Percentiles rank a stretch among this genome's conserved stretches.
Evolutionary conservation across 2,113 vertebrate species (phyloP).

Genomic region (Rhea pennata): DNA sequence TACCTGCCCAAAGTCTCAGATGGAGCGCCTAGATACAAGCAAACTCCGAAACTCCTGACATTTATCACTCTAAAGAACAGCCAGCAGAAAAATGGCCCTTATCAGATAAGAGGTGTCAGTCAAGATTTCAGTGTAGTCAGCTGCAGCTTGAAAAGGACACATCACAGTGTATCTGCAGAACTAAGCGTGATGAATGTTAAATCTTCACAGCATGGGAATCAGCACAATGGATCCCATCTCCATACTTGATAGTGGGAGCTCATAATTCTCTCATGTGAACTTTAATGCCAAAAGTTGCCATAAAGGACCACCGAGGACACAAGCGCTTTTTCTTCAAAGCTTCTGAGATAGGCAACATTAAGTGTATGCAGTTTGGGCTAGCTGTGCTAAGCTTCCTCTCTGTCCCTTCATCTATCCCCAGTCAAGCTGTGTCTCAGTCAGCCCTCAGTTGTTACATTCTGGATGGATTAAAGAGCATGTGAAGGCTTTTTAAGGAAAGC

Average conservation of each 20-base stretch:
- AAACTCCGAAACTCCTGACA: constrained; percentile 69
- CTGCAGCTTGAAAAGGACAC: constrained; percentile 68
- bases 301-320: constrained; percentile 23
- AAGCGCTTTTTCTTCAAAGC: constrained; percentile 55
- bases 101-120: constrained; percentile 76
- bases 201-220: constrained; percentile 40
- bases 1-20: constrained; percentile 68
- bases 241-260: constrained; percentile 57
- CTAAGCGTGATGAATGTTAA: constrained; percentile 43
- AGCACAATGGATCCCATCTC: constrained; percentile 67
- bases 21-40: constrained; percentile 61
- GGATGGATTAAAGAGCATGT: constrained; percentile 59
- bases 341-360: constrained; percentile 40
- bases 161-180: constrained; percentile 57
- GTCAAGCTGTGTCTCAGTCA: constrained; percentile 40
- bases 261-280: constrained; percentile 23
- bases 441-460: constrained; percentile 62
- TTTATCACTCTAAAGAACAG: constrained; percentile 73
- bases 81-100: constrained; percentile 10
- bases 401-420: constrained; percentile 53
- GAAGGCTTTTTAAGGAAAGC: constrained; percentile 21
- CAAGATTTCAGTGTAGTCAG: constrained; percentile 61
- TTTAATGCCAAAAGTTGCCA: constrained; percentile 61
- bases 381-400: constrained; percentile 43
- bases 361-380: not conserved